Evolutionary conservation across 1,140 invertebrate species (phyloP).

Genomic region (Drosophila baimaii): DNA sequence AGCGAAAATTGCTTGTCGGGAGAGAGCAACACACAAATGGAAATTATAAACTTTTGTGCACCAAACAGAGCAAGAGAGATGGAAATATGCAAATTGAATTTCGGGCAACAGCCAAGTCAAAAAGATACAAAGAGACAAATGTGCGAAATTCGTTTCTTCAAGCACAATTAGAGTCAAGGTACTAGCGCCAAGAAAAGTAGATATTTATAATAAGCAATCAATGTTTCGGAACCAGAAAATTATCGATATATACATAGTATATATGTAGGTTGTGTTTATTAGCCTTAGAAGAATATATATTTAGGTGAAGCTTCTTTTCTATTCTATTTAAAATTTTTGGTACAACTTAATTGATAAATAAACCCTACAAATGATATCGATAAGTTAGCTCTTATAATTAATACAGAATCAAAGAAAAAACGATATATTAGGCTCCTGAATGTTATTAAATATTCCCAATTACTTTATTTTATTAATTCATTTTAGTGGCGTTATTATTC

Average conservation of each 20-base stretch:
- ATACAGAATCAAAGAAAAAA: neutral
- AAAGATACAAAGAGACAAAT: slow-evolving; percentile 63
- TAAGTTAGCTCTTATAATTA: accelerated
- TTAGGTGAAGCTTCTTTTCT: neutral
- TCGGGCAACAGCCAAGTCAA: slow-evolving; percentile 35
- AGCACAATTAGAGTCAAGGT: neutral
- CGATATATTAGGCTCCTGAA: no score
- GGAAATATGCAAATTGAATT: slow-evolving; percentile 71
- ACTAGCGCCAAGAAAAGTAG: neutral
- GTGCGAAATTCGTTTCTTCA: slow-evolving; percentile 19
- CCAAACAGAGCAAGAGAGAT: slow-evolving; percentile 9
- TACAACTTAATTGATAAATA: no score
- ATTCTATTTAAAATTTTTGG: neutral
- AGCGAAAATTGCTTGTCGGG: slow-evolving; percentile 74
- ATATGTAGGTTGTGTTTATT: neutral
- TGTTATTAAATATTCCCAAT: neutral
- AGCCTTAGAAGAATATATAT: no score
- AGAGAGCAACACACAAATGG: slow-evolving; percentile 45
- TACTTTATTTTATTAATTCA: neutral
- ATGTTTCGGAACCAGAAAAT: neutral
- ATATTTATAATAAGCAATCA: neutral
- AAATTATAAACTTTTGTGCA: slow-evolving; percentile 67
- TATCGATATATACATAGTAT: no score
- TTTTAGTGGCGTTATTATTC: neutral
- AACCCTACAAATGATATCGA: accelerated